These are phyloP conservation scores for Diloba caeruleocephala DNA, from an alignment of 2,888 invertebrate species.

Conservation along the genomic window DNA sequence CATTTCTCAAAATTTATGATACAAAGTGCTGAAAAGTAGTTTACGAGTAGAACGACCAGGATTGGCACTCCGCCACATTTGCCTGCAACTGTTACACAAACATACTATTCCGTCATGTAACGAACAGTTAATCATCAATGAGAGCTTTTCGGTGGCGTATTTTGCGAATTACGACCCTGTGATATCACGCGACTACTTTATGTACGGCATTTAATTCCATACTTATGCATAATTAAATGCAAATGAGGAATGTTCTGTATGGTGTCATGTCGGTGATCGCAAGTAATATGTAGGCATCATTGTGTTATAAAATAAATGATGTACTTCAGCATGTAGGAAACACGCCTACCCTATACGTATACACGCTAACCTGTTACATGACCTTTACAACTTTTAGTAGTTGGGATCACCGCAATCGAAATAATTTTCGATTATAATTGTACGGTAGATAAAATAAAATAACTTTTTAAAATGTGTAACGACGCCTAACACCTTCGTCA, in stretches of 20 bases:
- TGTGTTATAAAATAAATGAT: slow-evolving; percentile 33
- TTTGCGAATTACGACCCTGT: background rate
- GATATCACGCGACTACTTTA: slow-evolving; percentile 2
- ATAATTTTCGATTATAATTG: no score
- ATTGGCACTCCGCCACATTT: slow-evolving; percentile 46
- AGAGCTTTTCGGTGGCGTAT: slow-evolving; percentile 1
- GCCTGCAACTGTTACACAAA: slow-evolving; percentile 32
- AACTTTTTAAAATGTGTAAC: no score
- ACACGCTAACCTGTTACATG: slow-evolving; percentile 12
- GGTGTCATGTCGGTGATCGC: slow-evolving; percentile 33
- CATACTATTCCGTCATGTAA: slow-evolving; percentile 14
- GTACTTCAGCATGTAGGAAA: slow-evolving; percentile 15
- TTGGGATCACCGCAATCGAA: no score
- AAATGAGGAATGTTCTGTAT: slow-evolving; percentile 30
- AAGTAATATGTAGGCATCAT: slow-evolving; percentile 31
- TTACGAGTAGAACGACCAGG: slow-evolving; percentile 2
- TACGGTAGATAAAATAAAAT: no score
- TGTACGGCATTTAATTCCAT: slow-evolving; percentile 5
- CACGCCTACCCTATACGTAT: slow-evolving; percentile 22
- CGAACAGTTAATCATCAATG: slow-evolving; percentile 6
- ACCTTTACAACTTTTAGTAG: slow-evolving; percentile 17
- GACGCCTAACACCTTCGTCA: no score
- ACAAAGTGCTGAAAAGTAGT: slow-evolving; percentile 34
- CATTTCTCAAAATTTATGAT: slow-evolving; percentile 31
- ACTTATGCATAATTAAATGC: slow-evolving; percentile 32